phyloP scores from a whole-genome alignment of 2,113 vertebrate genomes.

The Merops nubicus region DNA sequence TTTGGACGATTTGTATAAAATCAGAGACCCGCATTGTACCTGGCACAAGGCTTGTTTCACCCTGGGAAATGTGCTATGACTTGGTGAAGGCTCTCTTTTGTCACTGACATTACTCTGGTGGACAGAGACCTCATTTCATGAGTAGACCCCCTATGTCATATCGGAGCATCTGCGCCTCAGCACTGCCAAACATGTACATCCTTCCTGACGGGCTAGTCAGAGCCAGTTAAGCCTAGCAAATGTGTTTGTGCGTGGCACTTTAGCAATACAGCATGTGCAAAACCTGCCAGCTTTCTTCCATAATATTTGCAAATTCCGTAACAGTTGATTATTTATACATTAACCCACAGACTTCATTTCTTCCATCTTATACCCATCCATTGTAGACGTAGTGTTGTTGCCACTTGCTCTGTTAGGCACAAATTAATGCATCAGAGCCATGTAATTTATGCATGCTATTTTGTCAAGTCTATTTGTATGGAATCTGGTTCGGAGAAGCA shows the following conservation, averaged over 20 bases:
- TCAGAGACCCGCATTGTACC: not conserved
- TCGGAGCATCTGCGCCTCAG: constrained; percentile 23
- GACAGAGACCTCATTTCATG: constrained; percentile 16
- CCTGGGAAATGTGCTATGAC: fast-evolving
- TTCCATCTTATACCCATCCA: constrained; percentile 37
- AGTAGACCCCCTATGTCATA: not conserved
- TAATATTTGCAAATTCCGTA: constrained; percentile 36
- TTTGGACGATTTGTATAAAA: not conserved
- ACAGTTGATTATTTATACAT: constrained; percentile 46
- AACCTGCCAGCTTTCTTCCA: constrained; percentile 30
- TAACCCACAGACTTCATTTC: constrained; percentile 43
- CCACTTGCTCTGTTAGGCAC: constrained; percentile 69
- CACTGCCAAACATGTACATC: constrained; percentile 54
- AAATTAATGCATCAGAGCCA: constrained; percentile 57
- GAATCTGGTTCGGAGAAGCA: constrained; percentile 60
- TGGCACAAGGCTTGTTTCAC: not conserved
- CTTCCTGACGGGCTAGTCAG: constrained; percentile 35
- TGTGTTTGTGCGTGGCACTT: constrained; percentile 2
- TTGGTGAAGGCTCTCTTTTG: not conserved
- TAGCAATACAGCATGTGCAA: not conserved
- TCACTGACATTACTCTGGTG: not conserved
- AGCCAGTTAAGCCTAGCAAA: constrained; percentile 44
- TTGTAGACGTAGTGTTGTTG: constrained; percentile 38
- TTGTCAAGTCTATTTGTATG: constrained; percentile 66
- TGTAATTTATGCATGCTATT: constrained; percentile 73